Percentiles rank a stretch among this genome's conserved stretches.
These are phyloP conservation scores for Diarsia rubi DNA, from an alignment of 2,888 invertebrate genomes.

Conservation along the genomic window DNA sequence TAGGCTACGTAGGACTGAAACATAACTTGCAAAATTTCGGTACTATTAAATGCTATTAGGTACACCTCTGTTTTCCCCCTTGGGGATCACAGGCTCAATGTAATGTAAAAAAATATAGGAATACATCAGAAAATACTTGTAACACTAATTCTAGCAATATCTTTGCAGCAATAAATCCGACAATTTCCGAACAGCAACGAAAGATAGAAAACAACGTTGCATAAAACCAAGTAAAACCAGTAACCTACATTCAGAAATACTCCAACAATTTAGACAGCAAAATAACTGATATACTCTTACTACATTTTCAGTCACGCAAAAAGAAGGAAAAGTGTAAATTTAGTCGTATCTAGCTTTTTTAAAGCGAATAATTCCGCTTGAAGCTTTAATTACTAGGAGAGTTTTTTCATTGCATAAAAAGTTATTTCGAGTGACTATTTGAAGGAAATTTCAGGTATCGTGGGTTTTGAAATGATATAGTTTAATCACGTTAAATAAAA, in stretches of 20 bases:
- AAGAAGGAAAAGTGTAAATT: not conserved
- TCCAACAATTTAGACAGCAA: conserved; percentile 9
- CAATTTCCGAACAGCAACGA: not conserved
- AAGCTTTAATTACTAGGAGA: conserved; percentile 37
- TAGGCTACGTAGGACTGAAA: no score
- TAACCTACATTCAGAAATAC: conserved; percentile 14
- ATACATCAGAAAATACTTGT: not conserved
- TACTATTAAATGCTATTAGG: no score
- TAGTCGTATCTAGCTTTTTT: conserved; percentile 11
- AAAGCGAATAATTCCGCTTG: conserved; percentile 17
- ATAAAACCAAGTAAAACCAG: conserved; percentile 1
- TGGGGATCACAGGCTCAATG: no score
- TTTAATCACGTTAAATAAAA: not conserved
- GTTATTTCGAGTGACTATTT: not conserved
- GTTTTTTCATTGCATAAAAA: conserved; percentile 7
- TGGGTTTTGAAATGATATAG: not conserved
- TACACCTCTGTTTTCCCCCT: no score
- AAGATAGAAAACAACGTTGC: not conserved
- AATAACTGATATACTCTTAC: conserved; percentile 6
- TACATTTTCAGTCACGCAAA: conserved; percentile 16
- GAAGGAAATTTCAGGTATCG: not conserved
- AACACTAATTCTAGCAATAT: not conserved
- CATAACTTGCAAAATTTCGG: no score
- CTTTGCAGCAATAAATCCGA: not conserved
- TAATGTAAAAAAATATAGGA: no score